Conservation (phyloP, 2,113 vertebrate species). For the Morone saxatilis region DNA sequence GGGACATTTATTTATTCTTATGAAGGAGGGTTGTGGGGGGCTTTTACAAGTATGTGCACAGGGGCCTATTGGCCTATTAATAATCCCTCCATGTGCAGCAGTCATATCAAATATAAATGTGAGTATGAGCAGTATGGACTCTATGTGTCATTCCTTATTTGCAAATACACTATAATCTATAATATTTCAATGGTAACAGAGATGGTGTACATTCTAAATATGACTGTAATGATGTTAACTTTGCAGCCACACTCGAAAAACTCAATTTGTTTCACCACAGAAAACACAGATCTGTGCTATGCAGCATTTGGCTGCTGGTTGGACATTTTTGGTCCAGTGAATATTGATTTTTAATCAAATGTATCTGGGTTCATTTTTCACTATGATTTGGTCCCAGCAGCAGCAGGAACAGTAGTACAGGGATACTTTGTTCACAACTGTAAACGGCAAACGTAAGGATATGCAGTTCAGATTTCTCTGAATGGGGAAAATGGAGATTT, state of each 20-base stretch:
- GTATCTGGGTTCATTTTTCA: not conserved
- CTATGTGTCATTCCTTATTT: not conserved
- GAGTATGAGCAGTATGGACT: not conserved
- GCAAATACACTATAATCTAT: not conserved
- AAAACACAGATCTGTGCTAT: not conserved
- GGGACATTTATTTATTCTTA: no score
- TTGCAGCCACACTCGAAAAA: not conserved
- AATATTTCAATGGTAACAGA: not conserved
- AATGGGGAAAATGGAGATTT: not conserved
- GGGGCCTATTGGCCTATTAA: not conserved
- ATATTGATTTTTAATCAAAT: slow-evolving; percentile 24
- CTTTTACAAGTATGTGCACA: not conserved
- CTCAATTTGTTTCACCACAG: not conserved
- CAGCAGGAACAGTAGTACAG: not conserved
- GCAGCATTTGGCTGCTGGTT: slow-evolving; percentile 1
- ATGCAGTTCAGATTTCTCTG: not conserved
- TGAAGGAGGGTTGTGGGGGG: not conserved
- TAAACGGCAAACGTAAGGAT: not conserved
- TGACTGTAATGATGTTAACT: slow-evolving; percentile 9
- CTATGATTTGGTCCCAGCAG: not conserved
- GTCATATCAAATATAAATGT: not conserved
- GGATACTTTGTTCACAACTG: not conserved
- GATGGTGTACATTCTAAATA: not conserved
- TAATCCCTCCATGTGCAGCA: not conserved
- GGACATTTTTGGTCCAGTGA: not conserved